Conservation (phyloP, 2,797 vertebrate species). For the Numenius phaeopus region DNA sequence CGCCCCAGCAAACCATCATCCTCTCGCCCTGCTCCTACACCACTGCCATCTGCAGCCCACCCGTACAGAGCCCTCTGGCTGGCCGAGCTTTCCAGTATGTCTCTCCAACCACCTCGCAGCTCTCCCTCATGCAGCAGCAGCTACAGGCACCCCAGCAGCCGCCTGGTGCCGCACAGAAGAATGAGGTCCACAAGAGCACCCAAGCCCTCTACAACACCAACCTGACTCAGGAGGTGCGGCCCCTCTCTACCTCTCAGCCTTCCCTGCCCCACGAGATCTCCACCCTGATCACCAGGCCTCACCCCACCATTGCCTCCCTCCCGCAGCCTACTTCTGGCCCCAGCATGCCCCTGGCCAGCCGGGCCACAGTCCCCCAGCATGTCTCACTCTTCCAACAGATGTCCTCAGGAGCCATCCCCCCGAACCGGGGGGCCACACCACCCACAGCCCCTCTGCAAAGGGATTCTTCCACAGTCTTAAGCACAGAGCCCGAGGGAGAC, state of each 20-base stretch:
- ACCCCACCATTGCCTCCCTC: slow-evolving; percentile 88
- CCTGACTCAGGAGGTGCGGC: slow-evolving; percentile 90
- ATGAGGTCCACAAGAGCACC: slow-evolving; percentile 89
- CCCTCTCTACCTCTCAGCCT: slow-evolving; percentile 94
- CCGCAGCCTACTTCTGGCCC: slow-evolving; percentile 82
- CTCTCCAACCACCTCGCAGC: no score
- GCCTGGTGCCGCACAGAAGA: slow-evolving; percentile 84
- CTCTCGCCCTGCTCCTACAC: no score
- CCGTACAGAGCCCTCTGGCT: no score
- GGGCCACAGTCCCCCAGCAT: slow-evolving; percentile 88
- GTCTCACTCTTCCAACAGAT: slow-evolving; percentile 93
- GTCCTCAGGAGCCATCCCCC: slow-evolving; percentile 92
- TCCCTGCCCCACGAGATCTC: slow-evolving; percentile 90
- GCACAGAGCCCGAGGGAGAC: no score
- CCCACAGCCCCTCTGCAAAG: slow-evolving; percentile 75
- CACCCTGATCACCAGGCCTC: slow-evolving; percentile 83
- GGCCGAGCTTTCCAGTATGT: no score
- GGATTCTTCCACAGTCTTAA: slow-evolving; percentile 82
- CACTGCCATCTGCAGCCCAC: no score
- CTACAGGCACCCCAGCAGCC: slow-evolving; percentile 79
- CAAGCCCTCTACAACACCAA: slow-evolving; percentile 90
- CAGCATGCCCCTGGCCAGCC: slow-evolving; percentile 84
- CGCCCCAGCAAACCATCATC: no score
- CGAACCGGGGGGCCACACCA: slow-evolving; percentile 82
- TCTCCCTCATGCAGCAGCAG: slow-evolving; percentile 84